Conservation (phyloP, 2,888 invertebrate genomes). For the Ophioninae sp. region DNA sequence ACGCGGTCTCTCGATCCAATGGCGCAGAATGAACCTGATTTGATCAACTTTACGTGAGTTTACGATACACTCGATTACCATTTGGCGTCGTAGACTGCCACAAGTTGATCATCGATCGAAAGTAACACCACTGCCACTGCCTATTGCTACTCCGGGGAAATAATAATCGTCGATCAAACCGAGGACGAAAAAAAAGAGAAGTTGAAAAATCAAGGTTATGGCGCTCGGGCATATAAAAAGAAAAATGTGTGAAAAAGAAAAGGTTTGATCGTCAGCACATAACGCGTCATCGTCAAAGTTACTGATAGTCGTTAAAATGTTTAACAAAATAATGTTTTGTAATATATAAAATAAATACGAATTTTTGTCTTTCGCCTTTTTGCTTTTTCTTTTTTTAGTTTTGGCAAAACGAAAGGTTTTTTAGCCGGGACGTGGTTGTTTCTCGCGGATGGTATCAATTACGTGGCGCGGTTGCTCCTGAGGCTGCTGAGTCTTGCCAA, state of each 20-base stretch:
- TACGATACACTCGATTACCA: slow-evolving; percentile 17
- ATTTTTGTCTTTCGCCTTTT: slow-evolving; percentile 2
- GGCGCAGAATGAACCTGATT: background rate
- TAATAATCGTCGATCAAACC: slow-evolving; percentile 8
- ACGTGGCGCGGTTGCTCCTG: background rate
- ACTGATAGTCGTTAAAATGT: slow-evolving; percentile 52
- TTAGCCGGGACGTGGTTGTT: background rate
- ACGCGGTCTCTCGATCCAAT: no score
- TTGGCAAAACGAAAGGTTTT: background rate
- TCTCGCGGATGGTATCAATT: background rate
- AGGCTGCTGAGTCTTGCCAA: background rate
- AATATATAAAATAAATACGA: slow-evolving; percentile 37
- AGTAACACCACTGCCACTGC: slow-evolving; percentile 47
- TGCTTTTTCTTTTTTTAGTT: background rate
- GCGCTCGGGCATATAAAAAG: background rate
- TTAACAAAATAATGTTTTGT: slow-evolving; percentile 59
- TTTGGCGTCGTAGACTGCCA: slow-evolving; percentile 30
- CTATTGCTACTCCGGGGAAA: slow-evolving; percentile 21
- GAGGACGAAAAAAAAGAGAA: slow-evolving; percentile 9
- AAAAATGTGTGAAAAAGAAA: slow-evolving; percentile 18
- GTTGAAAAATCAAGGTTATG: background rate
- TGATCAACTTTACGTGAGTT: background rate
- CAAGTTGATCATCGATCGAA: background rate
- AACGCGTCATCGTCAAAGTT: slow-evolving; percentile 44
- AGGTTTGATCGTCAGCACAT: slow-evolving; percentile 34